phyloP scores from a whole-genome alignment of 2,797 vertebrate species.

The Scolopax rusticola region DNA sequence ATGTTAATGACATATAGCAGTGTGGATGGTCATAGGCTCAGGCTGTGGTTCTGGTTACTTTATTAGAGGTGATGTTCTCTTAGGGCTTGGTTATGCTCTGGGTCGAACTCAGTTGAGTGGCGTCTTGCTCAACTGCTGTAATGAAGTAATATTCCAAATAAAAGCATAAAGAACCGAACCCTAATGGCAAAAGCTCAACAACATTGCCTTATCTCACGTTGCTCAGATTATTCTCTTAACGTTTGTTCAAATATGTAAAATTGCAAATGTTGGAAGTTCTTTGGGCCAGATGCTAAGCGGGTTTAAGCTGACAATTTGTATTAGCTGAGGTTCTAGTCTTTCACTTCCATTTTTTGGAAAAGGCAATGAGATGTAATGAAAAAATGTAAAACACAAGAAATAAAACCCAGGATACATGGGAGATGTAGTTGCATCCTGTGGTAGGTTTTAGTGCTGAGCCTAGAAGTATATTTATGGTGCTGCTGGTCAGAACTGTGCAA shows the following conservation, averaged over 20 bases:
- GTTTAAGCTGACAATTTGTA: conserved; percentile 19
- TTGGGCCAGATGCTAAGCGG: background rate
- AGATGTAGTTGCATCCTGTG: background rate
- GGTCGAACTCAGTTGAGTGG: background rate
- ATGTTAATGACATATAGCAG: background rate
- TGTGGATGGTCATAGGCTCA: background rate
- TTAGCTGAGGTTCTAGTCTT: conserved; percentile 5
- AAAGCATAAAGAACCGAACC: background rate
- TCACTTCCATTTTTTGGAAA: conserved; percentile 12
- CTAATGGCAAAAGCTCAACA: background rate
- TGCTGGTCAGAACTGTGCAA: conserved; percentile 35
- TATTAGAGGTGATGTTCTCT: background rate
- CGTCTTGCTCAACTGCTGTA: background rate
- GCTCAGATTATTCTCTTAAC: background rate
- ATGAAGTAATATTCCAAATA: background rate
- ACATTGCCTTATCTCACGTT: background rate
- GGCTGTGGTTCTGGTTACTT: background rate
- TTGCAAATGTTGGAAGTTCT: background rate
- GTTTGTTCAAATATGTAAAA: background rate
- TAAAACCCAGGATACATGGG: background rate
- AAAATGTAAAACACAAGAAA: conserved; percentile 44
- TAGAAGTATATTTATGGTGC: conserved; percentile 23
- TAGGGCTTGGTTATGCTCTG: background rate
- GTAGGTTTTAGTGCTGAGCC: conserved; percentile 1
- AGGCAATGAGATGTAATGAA: background rate